These are phyloP conservation scores for Rhadina sibilatrix DNA, from an alignment of 2,113 vertebrate species.

Conservation along the genomic window DNA sequence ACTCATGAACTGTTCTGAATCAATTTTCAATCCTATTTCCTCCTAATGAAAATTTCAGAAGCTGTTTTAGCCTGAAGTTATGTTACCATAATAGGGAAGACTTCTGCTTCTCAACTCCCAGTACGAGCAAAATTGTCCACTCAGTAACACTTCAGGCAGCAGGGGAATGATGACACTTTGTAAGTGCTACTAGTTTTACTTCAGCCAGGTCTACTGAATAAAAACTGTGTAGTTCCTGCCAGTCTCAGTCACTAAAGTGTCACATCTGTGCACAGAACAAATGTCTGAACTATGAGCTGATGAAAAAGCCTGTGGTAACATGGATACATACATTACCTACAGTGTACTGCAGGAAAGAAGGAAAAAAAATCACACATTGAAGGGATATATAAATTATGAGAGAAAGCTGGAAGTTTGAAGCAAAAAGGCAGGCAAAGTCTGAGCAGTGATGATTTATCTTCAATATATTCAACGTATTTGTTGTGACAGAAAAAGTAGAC, in stretches of 20 bases:
- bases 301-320: background rate
- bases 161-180: background rate
- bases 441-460: background rate
- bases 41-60: slow-evolving; percentile 7
- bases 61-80: background rate
- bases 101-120: background rate
- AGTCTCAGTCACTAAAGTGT: background rate
- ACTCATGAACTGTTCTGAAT: background rate
- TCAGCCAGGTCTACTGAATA: background rate
- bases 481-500: background rate
- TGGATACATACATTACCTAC: background rate
- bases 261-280: background rate
- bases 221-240: background rate
- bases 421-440: background rate
- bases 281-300: background rate
- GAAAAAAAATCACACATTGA: background rate
- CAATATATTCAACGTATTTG: background rate
- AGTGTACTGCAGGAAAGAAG: background rate
- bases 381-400: background rate
- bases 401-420: background rate
- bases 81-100: background rate
- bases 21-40: background rate
- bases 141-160: background rate
- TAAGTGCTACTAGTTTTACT: background rate
- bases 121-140: background rate